These are phyloP conservation scores for Pyrocoelia pectoralis DNA, from an alignment of 2,888 invertebrate genomes.

Conservation along the genomic window DNA sequence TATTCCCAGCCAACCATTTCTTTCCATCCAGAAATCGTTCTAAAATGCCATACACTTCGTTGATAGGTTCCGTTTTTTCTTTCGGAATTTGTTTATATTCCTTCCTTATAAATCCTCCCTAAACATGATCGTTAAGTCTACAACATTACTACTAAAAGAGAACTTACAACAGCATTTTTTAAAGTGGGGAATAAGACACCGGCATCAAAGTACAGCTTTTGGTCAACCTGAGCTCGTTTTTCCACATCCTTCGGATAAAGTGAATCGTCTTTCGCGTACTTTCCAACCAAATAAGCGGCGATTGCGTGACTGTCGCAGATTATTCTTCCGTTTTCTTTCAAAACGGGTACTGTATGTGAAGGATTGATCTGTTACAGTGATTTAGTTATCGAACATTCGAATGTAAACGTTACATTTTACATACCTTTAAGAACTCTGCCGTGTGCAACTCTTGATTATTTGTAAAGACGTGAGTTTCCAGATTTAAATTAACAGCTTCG, in stretches of 20 bases:
- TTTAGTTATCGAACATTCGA: too few relatives aligned
- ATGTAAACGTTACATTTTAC: too few relatives aligned
- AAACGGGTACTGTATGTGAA: slow-evolving; percentile 68
- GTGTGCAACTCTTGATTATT: not conserved
- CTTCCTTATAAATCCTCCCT: slow-evolving; percentile 29
- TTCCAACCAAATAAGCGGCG: slow-evolving; percentile 65
- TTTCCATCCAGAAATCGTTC: slow-evolving; percentile 50
- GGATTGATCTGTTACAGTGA: slow-evolving; percentile 75
- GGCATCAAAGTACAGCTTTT: slow-evolving; percentile 64
- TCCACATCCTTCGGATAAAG: slow-evolving; percentile 66
- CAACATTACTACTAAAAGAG: not conserved
- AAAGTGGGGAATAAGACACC: slow-evolving; percentile 62
- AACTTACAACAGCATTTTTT: slow-evolving; percentile 61
- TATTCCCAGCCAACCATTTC: slow-evolving; percentile 62
- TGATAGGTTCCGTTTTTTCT: slow-evolving; percentile 57
- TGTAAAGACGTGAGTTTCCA: not conserved
- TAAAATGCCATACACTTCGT: slow-evolving; percentile 56
- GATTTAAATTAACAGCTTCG: slow-evolving; percentile 11
- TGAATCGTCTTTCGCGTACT: slow-evolving; percentile 63
- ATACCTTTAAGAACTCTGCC: slow-evolving; percentile 16
- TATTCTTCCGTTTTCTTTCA: slow-evolving; percentile 63
- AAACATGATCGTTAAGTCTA: not conserved
- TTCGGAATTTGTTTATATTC: slow-evolving; percentile 54
- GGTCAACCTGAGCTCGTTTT: slow-evolving; percentile 63
- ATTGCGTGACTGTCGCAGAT: slow-evolving; percentile 73